Evolutionary conservation across 2,888 invertebrate genomes (phyloP), one percentile per base, ranked within the genome.

Genomic region (Lepidochrysops patricia): DNA sequence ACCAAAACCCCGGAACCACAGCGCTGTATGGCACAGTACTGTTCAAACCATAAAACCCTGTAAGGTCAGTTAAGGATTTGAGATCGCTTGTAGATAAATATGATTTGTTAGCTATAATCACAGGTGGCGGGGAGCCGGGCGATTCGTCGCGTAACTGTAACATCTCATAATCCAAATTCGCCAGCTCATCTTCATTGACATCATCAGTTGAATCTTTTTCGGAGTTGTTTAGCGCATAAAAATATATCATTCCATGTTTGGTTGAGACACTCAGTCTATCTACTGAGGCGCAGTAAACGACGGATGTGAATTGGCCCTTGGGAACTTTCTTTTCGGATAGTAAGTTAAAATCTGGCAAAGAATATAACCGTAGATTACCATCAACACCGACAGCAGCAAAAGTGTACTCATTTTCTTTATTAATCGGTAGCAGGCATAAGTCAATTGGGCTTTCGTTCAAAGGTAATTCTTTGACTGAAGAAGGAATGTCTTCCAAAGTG

Each of bases 1-100:
- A 95, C 98, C 98, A 98, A 80, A 97, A 97, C 2, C 96, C 94
- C 0, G 97, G 97, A 2, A 97, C 96, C 13, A 96, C 97, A 0
- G 97, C 96, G 58, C 95, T 93, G 77, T 96, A 97, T 54, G 89
- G 89, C 63, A 90, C 85, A 26, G 89, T 84, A 6, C 82, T 82
- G 64, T 86, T 89, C 29, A 82, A 82, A 19, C 92, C 91, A 66
- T 96, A 95, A 72, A 95, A 95, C 64, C 93, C 92, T 1, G 95
- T 96, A 60, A 97, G 81, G 43, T 92, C 91, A 69, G 95, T 93
- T 57, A 97, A 86, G 12, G 91, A 87, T 67, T 93, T 91, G 66
- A 96, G 81, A 72, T 93, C 93, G n/a, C 82, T 76, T 50, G 89
- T 76, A 0, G 90, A 87, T 34, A 93, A 74, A 62, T 91, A 91